These are phyloP conservation scores for Vireo griseus DNA, from an alignment of 2,797 vertebrate genomes.

Conservation along the genomic window DNA sequence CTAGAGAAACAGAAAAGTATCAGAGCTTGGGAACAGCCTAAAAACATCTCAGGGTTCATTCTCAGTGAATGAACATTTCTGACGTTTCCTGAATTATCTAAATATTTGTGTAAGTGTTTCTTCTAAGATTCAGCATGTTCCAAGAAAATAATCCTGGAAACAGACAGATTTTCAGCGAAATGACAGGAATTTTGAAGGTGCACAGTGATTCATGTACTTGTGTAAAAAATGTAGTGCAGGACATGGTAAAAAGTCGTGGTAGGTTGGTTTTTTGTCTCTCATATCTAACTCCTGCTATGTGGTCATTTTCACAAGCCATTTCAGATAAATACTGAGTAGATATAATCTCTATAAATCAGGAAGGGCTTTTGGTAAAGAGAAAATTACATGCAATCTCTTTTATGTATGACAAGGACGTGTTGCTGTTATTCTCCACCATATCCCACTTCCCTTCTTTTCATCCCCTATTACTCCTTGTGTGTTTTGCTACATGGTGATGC, in stretches of 20 bases:
- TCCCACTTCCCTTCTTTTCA: neutral
- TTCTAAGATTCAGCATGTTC: conserved; percentile 11
- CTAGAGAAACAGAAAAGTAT: neutral
- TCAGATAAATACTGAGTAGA: neutral
- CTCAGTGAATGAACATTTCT: neutral
- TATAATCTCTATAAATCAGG: neutral
- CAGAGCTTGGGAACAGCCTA: neutral
- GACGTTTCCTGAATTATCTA: conserved; percentile 40
- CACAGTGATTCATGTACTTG: neutral
- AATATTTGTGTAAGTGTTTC: conserved; percentile 46
- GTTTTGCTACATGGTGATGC: neutral
- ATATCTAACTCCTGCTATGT: neutral
- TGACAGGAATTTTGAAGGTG: neutral
- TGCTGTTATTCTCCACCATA: neutral
- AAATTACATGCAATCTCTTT: neutral
- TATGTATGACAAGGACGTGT: accelerated
- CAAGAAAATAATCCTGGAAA: neutral
- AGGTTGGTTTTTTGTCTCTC: neutral
- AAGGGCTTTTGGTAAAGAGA: neutral
- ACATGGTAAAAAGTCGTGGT: neutral
- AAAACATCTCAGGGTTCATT: neutral
- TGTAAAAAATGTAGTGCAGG: neutral
- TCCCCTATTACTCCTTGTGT: neutral
- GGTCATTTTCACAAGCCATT: neutral
- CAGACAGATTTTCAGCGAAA: neutral